Evolutionary conservation across 2,888 invertebrate species (phyloP), one percentile per base, ranked within the genome.

Genomic region (Sussaba pulchella): DNA sequence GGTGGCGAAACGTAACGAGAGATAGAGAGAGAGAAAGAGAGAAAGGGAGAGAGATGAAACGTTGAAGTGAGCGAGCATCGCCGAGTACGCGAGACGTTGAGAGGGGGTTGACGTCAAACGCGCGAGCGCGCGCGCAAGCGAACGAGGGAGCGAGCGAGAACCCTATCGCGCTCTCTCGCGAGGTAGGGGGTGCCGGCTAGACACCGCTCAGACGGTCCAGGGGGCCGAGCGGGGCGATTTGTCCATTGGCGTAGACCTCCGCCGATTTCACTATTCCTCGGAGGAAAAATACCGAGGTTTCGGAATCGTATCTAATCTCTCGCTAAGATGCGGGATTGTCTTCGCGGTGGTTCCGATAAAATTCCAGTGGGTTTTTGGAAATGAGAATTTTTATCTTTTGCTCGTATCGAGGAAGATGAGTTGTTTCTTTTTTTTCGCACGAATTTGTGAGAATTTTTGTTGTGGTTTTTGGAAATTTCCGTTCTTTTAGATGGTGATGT

Each of bases 191-290:
- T 86, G 90, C 90, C 89, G 91, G 91, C 92, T 92, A 91, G 92
- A 92, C 92, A 92, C 90, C 92, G 92, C 91, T 91, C 91, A 91
- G 92, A 91, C 92, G 89, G 91, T 90, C 91, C 89, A 88, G 91
- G 89, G 89, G 88, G 87, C 86, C 87, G 87, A 85, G 87, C 87
- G 88, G 88, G 88, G 85, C 88, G 86, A 88, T 87, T 87, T 85
- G 82, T 85, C 78, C 88, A 88, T 83, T 88, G 88, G 89, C 89
- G 89, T 87, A 86, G 87, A 81, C 54, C 91, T 89, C 90, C 70
- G 86, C 89, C 87, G 47, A 71, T 78, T 69, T 69, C 19, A 21
- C 31, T 36, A 52, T 31, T 0, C 17, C 26, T n/a, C 0, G 9
- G 1, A 17, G 2, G 12, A 57, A 57, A 57, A 57, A 57, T 31